Evolutionary conservation across 2,113 vertebrate genomes (phyloP).

Genomic region (Notarius quadriscutis): DNA sequence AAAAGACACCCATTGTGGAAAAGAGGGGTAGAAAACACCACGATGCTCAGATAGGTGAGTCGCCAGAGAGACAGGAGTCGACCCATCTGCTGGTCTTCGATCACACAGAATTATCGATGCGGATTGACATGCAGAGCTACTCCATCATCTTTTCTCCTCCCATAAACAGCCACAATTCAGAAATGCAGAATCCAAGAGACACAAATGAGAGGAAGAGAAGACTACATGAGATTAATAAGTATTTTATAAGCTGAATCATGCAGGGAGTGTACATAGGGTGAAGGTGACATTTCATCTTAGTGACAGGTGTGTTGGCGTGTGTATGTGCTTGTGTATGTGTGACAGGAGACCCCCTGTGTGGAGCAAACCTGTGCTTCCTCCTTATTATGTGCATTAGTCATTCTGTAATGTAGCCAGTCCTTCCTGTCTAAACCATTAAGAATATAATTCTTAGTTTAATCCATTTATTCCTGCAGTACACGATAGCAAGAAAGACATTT

Average conservation of each 20-base stretch:
- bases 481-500: not conserved
- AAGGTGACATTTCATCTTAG: conserved; percentile 50
- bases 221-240: not conserved
- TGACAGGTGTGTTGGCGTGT: conserved; percentile 28
- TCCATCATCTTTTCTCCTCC: not conserved
- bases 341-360: conserved; percentile 30
- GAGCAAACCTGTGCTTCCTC: conserved; percentile 51
- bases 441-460: not conserved
- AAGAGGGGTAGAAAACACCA: conserved; percentile 4
- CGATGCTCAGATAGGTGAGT: conserved; percentile 33
- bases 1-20: conserved; percentile 11
- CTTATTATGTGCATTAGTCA: conserved; percentile 15
- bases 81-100: conserved; percentile 50
- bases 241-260: not conserved
- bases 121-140: conserved; percentile 28
- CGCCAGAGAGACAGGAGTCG: conserved; percentile 34
- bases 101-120: conserved; percentile 42
- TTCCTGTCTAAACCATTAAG: not conserved
- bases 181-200: not conserved
- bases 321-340: conserved; percentile 11
- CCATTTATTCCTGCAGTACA: not conserved
- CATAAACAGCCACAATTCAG: not conserved
- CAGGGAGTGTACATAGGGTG: conserved; percentile 21
- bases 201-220: not conserved
- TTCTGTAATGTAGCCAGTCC: conserved; percentile 15